Conservation (phyloP, 1,140 invertebrate genomes). For the Papilio glaucus region DNA sequence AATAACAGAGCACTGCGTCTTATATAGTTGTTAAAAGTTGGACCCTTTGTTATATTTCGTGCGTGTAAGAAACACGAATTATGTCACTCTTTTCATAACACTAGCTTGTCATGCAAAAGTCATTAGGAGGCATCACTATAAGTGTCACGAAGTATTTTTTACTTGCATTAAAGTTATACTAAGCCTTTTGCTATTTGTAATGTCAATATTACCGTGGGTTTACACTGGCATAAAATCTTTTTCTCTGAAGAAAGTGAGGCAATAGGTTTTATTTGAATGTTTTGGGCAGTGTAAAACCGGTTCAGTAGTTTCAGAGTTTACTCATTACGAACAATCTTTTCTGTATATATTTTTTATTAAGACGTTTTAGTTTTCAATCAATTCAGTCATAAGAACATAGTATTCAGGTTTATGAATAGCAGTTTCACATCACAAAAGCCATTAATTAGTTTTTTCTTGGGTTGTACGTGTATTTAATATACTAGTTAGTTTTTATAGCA, state of each 20-base stretch:
- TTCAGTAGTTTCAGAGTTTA: no score
- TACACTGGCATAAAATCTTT: no score
- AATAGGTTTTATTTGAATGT: not conserved
- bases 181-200: not conserved
- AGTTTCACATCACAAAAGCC: no score
- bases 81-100: conserved; percentile 4
- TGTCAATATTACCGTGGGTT: not conserved
- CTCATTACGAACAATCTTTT: no score
- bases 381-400: no score
- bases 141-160: not conserved
- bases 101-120: not conserved
- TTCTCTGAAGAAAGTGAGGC: not conserved
- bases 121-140: not conserved
- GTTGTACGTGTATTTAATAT: no score
- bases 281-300: no score
- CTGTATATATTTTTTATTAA: no score
- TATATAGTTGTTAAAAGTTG: not conserved
- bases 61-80: not conserved
- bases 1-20: not conserved
- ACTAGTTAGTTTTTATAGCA: no score
- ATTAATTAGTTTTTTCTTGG: no score
- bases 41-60: not conserved
- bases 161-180: not conserved
- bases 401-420: no score
- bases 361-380: no score